Evolutionary conservation across 1,140 invertebrate genomes (phyloP), one percentile per base, ranked within the genome.

Genomic region (Phymastichus coffea): DNA sequence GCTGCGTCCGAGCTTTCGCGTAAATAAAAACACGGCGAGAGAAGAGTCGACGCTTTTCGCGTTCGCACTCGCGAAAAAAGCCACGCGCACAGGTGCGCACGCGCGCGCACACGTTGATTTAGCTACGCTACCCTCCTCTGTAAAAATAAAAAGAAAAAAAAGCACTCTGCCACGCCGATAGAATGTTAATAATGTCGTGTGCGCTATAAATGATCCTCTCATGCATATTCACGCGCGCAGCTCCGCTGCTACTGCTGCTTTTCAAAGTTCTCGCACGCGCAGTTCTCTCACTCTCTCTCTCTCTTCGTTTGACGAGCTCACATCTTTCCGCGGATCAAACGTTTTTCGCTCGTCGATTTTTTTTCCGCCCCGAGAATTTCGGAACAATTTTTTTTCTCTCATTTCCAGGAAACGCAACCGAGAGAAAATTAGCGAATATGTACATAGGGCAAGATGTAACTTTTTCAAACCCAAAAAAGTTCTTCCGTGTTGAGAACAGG

Each of bases 211-310:
- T 75, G 75, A 73, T 77, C 70, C 28, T 12, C 71, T 75, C 74
- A 77, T 79, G 71, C 75, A 79, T 79, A 79, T 79, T 79, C 72
- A 79, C 75, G 72, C 40, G n/a, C 46, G 28, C 26, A 25, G 26
- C 15, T 10, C 41, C 28, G 40, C 19, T 41, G 30, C 57, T 33
- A 12, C 28, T 6, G 28, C 28, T 33, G 6, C 28, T 33, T 57
- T 57, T 57, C 30, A 52, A 58, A 58, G 51, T 58, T 52, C 46
- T 44, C 47, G 8, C 3, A 28, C 19, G 8, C 22, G 25, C 25
- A 7, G 28, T 22, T n/a, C 30, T 22, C 4, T 28, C 33, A 41
- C 6, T 22, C 46, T 4, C 10, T 54, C 47, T 49, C 30, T 46
- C 28, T 23, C 37, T 17, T 25, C 9, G n/a, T 23, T 28, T 28